Evolutionary conservation across 2,888 invertebrate species (phyloP), one percentile per base, ranked within the genome.

Genomic region (Clivina fossor): DNA sequence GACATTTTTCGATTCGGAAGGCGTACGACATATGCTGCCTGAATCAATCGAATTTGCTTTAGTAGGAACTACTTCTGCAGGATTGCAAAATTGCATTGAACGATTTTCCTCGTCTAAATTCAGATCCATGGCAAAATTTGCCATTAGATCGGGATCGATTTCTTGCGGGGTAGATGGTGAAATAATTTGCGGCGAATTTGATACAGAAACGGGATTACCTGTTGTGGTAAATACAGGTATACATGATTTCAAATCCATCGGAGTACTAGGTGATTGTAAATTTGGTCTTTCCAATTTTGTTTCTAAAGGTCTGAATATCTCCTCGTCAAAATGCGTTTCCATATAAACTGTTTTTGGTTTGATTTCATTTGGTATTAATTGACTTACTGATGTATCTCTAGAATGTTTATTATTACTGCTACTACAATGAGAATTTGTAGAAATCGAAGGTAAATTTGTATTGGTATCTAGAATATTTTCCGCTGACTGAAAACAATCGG

Each of bases 401-500:
- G n/a, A n/a, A n/a, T n/a, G n/a, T n/a, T n/a, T n/a, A n/a, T n/a
- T n/a, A n/a, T n/a, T n/a, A n/a, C n/a, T n/a, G n/a, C n/a, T n/a
- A n/a, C n/a, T n/a, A n/a, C n/a, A n/a, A n/a, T n/a, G n/a, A n/a
- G n/a, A n/a, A n/a, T n/a, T n/a, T n/a, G n/a, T n/a, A n/a, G n/a
- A n/a, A 4, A 18, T 24, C 35, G 20, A 22, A 2, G 28, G 28
- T 8, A 30, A 18, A 41, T 41, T 38, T 41, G 74, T 62, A 1
- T 74, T 72, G 51, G 70, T 68, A 50, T 77, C 76, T 11, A 76
- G 59, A 56, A 80, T 72, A 60, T 80, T 79, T 65, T 81, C 80
- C 1, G 79, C 80, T 0, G 80, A 80, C 64, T 79, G 79, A 57
- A 78, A 80, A 53, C 74, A 71, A 33, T 71, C 71, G 20, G 69